These are phyloP conservation scores for Scomber japonicus DNA, from an alignment of 2,113 vertebrate species.

Conservation along the genomic window DNA sequence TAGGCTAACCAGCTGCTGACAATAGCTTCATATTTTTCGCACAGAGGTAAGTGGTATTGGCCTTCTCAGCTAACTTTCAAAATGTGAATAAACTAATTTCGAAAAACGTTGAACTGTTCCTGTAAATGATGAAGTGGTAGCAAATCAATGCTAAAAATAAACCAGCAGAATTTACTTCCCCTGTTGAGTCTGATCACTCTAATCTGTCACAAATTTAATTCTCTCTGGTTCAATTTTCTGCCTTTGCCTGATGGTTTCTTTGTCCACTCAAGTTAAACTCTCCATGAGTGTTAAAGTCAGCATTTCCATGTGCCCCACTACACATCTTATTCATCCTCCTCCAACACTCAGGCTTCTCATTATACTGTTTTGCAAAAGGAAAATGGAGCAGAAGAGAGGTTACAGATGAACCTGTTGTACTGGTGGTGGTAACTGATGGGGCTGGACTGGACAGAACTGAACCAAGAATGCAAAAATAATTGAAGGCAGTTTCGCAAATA, in stretches of 20 bases:
- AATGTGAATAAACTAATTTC: background rate
- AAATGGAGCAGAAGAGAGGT: background rate
- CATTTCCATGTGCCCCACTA: background rate
- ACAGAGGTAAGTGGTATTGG: no score
- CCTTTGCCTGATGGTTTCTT: background rate
- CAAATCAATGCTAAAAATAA: background rate
- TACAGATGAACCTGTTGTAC: slow-evolving; percentile 33
- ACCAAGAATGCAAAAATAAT: slow-evolving; percentile 29
- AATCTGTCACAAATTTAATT: background rate
- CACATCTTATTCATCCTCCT: background rate
- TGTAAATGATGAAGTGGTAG: background rate
- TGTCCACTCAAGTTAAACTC: background rate
- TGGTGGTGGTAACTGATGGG: slow-evolving; percentile 16
- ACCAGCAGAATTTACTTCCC: background rate
- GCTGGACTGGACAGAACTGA: slow-evolving; percentile 1
- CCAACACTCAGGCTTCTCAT: slow-evolving; percentile 29
- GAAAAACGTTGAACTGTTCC: background rate
- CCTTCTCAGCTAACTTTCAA: background rate
- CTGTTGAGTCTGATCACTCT: background rate
- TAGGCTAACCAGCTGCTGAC: background rate
- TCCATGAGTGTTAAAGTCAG: background rate
- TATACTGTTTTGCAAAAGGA: slow-evolving; percentile 16
- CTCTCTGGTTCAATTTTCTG: background rate
- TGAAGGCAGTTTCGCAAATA: slow-evolving; percentile 21
- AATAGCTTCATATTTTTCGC: background rate